phyloP scores from a whole-genome alignment of 2,888 invertebrate genomes.

The Tenthredo scrophulariae region DNA sequence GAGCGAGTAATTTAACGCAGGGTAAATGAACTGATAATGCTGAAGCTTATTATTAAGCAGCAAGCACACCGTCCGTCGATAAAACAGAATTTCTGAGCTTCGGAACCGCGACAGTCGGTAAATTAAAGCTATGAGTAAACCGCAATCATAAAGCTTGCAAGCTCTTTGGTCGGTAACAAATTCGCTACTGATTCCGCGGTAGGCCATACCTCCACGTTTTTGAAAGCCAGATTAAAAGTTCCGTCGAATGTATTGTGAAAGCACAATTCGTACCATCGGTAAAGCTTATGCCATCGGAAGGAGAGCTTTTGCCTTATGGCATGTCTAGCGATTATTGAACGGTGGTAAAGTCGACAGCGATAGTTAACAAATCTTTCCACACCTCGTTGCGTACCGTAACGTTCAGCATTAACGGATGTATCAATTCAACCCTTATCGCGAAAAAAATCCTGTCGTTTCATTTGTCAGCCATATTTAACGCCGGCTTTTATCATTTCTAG shows the following conservation, averaged over 20 bases:
- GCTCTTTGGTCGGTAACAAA: constrained; percentile 32
- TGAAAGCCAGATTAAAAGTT: not conserved
- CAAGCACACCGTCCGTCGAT: not conserved
- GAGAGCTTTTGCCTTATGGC: not conserved
- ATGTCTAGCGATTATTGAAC: not conserved
- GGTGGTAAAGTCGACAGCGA: not conserved
- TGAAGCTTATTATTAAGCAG: not conserved
- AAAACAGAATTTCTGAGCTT: not conserved
- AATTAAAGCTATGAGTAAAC: not conserved
- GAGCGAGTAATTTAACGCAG: not conserved
- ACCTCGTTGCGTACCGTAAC: not conserved
- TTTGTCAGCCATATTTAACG: not conserved
- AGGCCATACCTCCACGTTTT: not conserved
- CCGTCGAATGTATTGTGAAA: not conserved
- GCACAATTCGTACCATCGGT: not conserved
- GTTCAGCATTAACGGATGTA: not conserved
- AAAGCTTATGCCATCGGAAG: not conserved
- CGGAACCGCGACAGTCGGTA: not conserved
- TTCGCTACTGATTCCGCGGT: not conserved
- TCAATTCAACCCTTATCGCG: not conserved
- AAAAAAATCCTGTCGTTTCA: not conserved
- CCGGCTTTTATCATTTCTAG: not conserved
- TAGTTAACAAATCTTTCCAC: not conserved
- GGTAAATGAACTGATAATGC: not conserved
- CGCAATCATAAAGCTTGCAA: not conserved